Percentiles rank a stretch among this genome's conserved stretches.
phyloP scores from a whole-genome alignment of 2,113 vertebrate species.

The Chitala chitala region DNA sequence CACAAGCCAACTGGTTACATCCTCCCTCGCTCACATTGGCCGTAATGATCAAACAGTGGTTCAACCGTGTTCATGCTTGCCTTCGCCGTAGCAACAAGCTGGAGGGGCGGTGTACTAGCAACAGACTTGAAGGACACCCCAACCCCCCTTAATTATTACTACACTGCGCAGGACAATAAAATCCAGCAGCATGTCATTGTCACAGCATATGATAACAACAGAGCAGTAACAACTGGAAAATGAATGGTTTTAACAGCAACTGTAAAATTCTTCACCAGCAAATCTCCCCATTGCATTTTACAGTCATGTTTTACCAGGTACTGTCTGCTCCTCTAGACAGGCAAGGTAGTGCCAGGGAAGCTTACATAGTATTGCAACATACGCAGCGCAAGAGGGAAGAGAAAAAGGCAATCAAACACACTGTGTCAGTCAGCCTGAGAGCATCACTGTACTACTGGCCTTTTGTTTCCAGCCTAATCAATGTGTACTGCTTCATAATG shows the following conservation, averaged over 20 bases:
- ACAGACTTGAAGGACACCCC: neutral
- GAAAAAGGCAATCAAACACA: slow-evolving; percentile 57
- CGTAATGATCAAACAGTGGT: slow-evolving; percentile 50
- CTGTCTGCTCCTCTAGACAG: no score
- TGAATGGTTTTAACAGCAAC: no score
- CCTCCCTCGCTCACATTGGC: slow-evolving; percentile 53
- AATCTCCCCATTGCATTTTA: no score
- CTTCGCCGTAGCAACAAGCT: slow-evolving; percentile 44
- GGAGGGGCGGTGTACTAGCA: slow-evolving; percentile 35
- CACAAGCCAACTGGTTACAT: no score
- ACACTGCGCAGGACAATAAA: slow-evolving; percentile 1
- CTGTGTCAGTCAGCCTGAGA: slow-evolving; percentile 57
- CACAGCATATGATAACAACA: slow-evolving; percentile 27
- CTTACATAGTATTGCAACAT: slow-evolving; percentile 44
- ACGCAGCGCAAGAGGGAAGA: slow-evolving; percentile 44
- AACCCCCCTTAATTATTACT: slow-evolving; percentile 43
- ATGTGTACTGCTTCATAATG: slow-evolving; percentile 66
- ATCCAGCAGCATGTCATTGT: neutral
- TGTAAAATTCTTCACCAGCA: no score
- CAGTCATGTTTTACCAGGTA: no score
- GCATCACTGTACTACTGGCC: slow-evolving; percentile 62
- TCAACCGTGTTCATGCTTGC: slow-evolving; percentile 40
- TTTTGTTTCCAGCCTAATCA: slow-evolving; percentile 60
- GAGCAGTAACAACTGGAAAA: slow-evolving; percentile 34
- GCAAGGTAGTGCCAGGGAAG: no score